Evolutionary conservation across 2,797 vertebrate genomes (phyloP).

Genomic region (Chanos chanos): DNA sequence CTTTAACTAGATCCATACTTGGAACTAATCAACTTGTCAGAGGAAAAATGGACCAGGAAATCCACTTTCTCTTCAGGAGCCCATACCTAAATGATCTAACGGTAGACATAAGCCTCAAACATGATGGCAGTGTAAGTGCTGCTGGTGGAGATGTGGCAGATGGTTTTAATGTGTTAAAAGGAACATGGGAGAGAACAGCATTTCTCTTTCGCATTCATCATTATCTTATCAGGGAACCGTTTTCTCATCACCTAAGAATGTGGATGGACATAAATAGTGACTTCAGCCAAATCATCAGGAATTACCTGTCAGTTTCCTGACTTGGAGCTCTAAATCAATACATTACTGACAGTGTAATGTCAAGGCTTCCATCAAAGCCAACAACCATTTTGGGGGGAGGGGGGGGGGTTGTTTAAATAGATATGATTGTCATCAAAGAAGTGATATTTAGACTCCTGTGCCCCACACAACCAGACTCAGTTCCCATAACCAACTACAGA

Average conservation of each 20-base stretch:
- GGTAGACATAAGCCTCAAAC: constrained; percentile 32
- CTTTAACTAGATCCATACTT: constrained; percentile 24
- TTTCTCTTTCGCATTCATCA: constrained; percentile 42
- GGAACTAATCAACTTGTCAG: constrained; percentile 1
- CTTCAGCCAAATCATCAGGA: constrained; percentile 32
- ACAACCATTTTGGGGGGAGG: no score
- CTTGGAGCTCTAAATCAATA: no score
- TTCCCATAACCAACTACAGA: no score
- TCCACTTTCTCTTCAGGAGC: constrained; percentile 34
- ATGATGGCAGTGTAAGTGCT: constrained; percentile 37
- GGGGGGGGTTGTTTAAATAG: no score
- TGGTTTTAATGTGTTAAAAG: constrained; percentile 39
- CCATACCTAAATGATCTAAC: constrained; percentile 44
- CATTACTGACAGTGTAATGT: no score
- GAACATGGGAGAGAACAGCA: constrained; percentile 38
- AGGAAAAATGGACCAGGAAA: not conserved
- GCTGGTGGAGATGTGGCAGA: constrained; percentile 2
- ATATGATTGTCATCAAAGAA: no score
- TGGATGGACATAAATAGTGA: constrained; percentile 18
- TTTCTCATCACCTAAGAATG: constrained; percentile 14
- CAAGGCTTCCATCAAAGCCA: constrained; percentile 18
- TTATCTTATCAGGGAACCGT: constrained; percentile 46
- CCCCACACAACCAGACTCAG: no score
- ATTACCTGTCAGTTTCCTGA: constrained; percentile 25
- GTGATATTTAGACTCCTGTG: no score